These are phyloP conservation scores for Furnarius figulus DNA, from an alignment of 2,113 vertebrate genomes.

Conservation along the genomic window DNA sequence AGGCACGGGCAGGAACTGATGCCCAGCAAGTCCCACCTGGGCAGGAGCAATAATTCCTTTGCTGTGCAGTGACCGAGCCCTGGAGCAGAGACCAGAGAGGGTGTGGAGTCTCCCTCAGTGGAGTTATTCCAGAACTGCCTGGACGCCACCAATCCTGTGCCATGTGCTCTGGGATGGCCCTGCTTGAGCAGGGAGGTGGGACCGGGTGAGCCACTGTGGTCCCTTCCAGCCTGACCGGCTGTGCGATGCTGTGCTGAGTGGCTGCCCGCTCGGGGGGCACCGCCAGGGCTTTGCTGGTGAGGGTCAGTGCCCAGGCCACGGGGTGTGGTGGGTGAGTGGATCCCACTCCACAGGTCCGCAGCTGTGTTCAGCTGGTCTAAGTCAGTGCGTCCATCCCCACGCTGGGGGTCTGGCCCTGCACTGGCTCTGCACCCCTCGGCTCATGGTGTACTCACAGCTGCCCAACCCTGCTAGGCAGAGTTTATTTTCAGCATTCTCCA, in stretches of 20 bases:
- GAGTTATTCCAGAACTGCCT: neutral
- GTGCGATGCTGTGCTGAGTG: neutral
- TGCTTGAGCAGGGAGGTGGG: neutral
- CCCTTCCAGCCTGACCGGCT: neutral
- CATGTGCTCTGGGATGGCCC: neutral
- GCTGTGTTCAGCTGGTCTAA: neutral
- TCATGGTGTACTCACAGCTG: neutral
- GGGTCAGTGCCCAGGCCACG: neutral
- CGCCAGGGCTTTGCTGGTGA: accelerated
- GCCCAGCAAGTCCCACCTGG: neutral
- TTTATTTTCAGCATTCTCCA: neutral
- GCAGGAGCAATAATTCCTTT: accelerated
- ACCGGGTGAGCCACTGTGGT: neutral
- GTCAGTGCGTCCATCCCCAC: neutral
- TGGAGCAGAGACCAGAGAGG: neutral
- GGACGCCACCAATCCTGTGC: neutral
- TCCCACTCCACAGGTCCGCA: neutral
- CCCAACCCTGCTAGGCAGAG: too few relatives aligned
- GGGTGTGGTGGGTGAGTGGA: neutral
- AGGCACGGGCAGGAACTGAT: neutral
- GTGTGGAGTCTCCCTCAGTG: neutral
- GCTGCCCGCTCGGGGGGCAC: accelerated
- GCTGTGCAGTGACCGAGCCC: neutral
- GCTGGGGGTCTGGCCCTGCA: accelerated
- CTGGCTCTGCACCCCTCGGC: neutral